phyloP scores from a whole-genome alignment of 1,140 invertebrate genomes.

The Metaphire vulgaris region DNA sequence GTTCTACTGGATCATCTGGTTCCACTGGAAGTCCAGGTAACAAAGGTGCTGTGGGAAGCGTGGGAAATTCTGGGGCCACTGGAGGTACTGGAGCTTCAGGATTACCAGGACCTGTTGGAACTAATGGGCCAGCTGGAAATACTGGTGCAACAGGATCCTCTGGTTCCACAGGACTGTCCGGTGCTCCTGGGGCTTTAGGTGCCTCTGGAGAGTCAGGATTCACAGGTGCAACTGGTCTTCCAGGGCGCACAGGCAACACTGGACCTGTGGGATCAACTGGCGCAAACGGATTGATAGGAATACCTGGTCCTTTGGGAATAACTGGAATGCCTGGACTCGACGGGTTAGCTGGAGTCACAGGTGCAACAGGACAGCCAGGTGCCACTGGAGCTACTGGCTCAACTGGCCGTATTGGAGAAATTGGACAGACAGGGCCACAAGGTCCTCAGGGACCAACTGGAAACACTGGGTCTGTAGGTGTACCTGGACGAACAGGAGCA shows the following conservation, averaged over 20 bases:
- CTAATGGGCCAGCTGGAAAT: neutral
- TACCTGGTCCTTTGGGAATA: neutral
- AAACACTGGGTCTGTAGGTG: conserved; percentile 1
- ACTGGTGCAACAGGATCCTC: neutral
- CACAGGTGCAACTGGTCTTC: neutral
- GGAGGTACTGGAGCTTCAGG: conserved; percentile 1
- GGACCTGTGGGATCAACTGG: neutral
- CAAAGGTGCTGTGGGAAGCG: neutral
- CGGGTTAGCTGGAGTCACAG: conserved; percentile 15
- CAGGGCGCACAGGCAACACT: neutral
- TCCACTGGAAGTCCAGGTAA: neutral
- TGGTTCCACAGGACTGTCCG: conserved; percentile 7
- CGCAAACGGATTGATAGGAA: neutral
- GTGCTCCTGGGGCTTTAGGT: neutral
- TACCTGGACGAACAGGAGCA: conserved; percentile 2
- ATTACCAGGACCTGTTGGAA: conserved; percentile 5
- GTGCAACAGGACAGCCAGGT: neutral
- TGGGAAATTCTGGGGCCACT: neutral
- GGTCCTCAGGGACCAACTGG: neutral
- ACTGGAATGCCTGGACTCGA: neutral
- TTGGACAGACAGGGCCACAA: neutral
- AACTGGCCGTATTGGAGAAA: neutral
- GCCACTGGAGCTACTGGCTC: conserved; percentile 3
- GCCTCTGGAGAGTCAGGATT: neutral
- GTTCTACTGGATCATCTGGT: neutral